Base-by-base conservation (phyloP, 2,797 vertebrate species). In the Erpetoichthys calabaricus region DNA sequence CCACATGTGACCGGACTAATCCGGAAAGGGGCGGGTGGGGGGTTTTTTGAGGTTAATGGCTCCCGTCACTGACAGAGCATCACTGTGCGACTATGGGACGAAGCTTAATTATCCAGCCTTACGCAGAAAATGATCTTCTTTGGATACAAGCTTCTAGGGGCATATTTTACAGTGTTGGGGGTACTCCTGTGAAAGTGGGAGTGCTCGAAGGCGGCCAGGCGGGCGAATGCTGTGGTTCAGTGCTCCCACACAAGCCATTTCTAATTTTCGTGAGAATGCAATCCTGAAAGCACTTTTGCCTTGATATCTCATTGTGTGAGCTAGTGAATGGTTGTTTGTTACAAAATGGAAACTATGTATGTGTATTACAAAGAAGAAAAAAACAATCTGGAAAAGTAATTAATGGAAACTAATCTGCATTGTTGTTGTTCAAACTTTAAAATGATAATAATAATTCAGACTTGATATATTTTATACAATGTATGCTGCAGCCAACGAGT, bases 241-340 rank as follows among this genome's bases (percentile, higher is more conserved):
- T 25, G 25, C 25, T 51, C 53, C 58, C 69, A 75, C 71, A 85
- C 79, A 84, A 86, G 81, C 80, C 83, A 80, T 85, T 84, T 75
- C 77, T 79, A 71, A 75, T 71, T 73, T 72, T 7, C 42, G 76
- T 72, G 71, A 86, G 76, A 84, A 86, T 85, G 82, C 84, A 86
- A 86, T 85, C 81, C 83, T 84, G 84, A 83, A 82, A 86, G 83
- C 84, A 84, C 83, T 86, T 25, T 86, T 83, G 80, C 79, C 80
- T 81, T 80, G 78, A 80, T 80, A 77, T 83, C 81, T 79, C 77
- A 78, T 78, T 66, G 74, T 76, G 78, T 79, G 68, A 82, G 81
- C 80, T 77, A 71, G 79, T 80, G 74, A 84, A 82, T 80, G 67
- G 78, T 80, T 45, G 78, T 80, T 80, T 81, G 81, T 80, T 81